A percentile compares a stretch with the other conserved stretches of the same genome.
Conservation (phyloP, 2,888 invertebrate species). For the Hirtodrosophila alboralis region DNA sequence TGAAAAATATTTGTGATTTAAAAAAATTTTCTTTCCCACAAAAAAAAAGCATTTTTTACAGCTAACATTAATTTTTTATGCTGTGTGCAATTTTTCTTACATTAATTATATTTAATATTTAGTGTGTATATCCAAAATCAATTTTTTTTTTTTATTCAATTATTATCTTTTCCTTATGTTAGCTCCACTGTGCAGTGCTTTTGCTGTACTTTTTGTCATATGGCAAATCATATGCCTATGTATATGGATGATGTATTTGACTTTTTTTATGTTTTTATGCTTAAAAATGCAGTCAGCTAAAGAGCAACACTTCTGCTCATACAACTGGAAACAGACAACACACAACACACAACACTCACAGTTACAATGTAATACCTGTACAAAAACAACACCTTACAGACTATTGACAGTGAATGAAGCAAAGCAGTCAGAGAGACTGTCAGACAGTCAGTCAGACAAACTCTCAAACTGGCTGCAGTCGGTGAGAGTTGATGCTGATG, state of each 20-base stretch:
- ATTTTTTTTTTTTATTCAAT: too few species aligned
- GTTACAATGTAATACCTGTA: constrained; percentile 54
- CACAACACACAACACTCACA: constrained; percentile 14
- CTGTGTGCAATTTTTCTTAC: too few species aligned
- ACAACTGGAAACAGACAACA: too few species aligned
- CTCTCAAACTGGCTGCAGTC: constrained; percentile 34
- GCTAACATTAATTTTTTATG: too few species aligned
- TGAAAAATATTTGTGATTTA: too few species aligned
- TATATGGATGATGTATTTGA: constrained; percentile 78
- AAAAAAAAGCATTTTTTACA: too few species aligned
- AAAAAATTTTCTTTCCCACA: too few species aligned
- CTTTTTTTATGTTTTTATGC: constrained; percentile 71
- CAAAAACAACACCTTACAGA: constrained; percentile 26
- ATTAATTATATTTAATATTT: too few species aligned
- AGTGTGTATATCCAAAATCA: too few species aligned
- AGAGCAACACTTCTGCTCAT: constrained; percentile 48
- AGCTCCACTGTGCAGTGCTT: constrained; percentile 46
- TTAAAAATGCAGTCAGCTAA: constrained; percentile 63
- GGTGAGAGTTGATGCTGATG: constrained; percentile 65
- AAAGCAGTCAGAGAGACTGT: constrained; percentile 25
- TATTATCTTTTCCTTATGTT: too few species aligned
- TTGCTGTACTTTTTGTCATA: constrained; percentile 72
- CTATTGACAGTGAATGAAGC: constrained; percentile 57
- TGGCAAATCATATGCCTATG: constrained; percentile 74
- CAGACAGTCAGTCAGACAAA: constrained; percentile 5